phyloP scores from a whole-genome alignment of 2,888 invertebrate species.

The Trachelus stipa region DNA sequence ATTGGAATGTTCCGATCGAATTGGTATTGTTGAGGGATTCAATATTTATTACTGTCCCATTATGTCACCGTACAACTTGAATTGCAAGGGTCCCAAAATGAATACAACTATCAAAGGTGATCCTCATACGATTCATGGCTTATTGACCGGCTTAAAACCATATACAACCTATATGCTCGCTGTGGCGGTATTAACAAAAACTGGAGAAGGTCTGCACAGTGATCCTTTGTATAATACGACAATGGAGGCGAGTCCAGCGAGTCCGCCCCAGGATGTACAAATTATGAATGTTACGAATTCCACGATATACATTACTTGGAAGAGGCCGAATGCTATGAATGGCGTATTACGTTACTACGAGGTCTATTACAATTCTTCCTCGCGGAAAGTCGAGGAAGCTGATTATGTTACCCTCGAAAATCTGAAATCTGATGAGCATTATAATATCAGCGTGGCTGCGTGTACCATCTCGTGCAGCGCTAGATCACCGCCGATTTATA shows the following conservation, averaged over 20 bases:
- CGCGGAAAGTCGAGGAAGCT: conserved; percentile 46
- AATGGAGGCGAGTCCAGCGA: conserved; percentile 76
- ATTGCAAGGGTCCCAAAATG: conserved; percentile 69
- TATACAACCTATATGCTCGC: conserved; percentile 81
- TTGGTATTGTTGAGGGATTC: conserved; percentile 80
- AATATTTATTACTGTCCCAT: conserved; percentile 81
- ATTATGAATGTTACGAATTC: conserved; percentile 73
- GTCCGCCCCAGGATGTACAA: conserved; percentile 72
- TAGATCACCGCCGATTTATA: conserved; percentile 68
- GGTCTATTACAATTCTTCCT: conserved; percentile 68
- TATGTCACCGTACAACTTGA: conserved; percentile 68
- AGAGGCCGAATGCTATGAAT: conserved; percentile 77
- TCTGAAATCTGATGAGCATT: conserved; percentile 75
- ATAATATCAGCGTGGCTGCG: conserved; percentile 78
- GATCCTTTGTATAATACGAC: conserved; percentile 76
- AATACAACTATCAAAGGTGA: conserved; percentile 67
- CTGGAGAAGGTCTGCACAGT: conserved; percentile 71
- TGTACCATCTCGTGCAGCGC: conserved; percentile 78
- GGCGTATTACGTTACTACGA: conserved; percentile 79
- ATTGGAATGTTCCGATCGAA: conserved; percentile 80
- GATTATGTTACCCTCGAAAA: conserved; percentile 45
- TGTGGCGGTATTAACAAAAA: conserved; percentile 74
- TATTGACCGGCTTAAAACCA: conserved; percentile 76
- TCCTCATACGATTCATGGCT: conserved; percentile 69
- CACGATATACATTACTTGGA: conserved; percentile 76